These are phyloP conservation scores for Panthera tigris DNA, from an alignment of 2,113 vertebrate genomes.

Conservation along the genomic window DNA sequence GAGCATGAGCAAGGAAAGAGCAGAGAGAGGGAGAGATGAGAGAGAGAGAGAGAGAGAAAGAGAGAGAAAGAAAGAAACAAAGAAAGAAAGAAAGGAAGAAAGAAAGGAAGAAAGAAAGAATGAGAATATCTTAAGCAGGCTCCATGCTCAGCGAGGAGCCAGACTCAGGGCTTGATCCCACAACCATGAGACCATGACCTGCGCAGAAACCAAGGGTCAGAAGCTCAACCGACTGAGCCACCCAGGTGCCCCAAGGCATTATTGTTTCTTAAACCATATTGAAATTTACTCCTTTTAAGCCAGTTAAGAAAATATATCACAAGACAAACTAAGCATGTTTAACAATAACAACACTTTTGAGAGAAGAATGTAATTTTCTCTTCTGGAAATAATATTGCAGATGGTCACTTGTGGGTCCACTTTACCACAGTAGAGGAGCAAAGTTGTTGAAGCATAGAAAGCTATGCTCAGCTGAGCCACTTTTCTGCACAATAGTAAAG, in stretches of 20 bases:
- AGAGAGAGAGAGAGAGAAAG: too few relatives aligned
- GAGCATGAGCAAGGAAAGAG: too few relatives aligned
- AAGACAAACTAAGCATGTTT: constrained; percentile 79
- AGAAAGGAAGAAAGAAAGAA: too few relatives aligned
- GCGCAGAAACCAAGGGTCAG: too few relatives aligned
- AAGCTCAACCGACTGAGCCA: too few relatives aligned
- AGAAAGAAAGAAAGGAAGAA: fast-evolving
- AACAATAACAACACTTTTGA: constrained; percentile 79
- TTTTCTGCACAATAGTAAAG: constrained; percentile 76
- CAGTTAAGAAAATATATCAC: constrained; percentile 77
- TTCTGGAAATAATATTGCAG: constrained; percentile 74
- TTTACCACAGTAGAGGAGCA: constrained; percentile 74
- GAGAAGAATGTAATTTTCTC: constrained; percentile 73
- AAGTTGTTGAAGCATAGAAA: constrained; percentile 77
- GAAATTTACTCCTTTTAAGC: constrained; percentile 80
- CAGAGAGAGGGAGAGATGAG: too few relatives aligned
- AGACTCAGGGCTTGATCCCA: too few relatives aligned
- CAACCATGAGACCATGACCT: too few relatives aligned
- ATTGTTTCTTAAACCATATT: constrained; percentile 68
- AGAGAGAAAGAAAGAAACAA: too few relatives aligned
- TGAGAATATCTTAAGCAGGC: too few relatives aligned
- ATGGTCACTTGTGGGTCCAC: constrained; percentile 73
- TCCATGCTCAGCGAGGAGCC: too few relatives aligned
- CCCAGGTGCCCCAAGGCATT: not conserved
- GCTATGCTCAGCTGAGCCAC: constrained; percentile 72